phyloP scores from a whole-genome alignment of 1,140 invertebrate genomes.

The Chironomus tepperi region DNA sequence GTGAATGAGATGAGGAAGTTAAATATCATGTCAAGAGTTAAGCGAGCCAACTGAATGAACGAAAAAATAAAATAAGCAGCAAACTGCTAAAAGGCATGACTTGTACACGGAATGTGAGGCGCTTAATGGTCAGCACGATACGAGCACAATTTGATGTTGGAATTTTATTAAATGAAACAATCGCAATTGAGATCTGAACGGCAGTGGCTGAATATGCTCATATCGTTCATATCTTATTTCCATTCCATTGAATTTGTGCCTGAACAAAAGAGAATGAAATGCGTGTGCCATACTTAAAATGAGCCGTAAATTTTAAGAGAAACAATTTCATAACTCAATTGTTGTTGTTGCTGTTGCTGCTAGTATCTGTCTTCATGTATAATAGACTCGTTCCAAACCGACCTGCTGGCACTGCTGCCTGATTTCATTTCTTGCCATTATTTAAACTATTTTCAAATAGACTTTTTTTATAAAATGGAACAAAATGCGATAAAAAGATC shows the following conservation, averaged over 20 bases:
- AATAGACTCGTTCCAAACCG: too few species aligned
- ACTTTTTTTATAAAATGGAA: too few species aligned
- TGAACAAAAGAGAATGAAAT: constrained; percentile 1
- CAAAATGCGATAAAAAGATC: too few species aligned
- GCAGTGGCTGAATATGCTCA: background rate
- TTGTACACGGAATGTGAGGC: background rate
- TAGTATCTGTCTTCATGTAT: too few species aligned
- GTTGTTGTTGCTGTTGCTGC: too few species aligned
- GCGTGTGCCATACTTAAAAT: background rate
- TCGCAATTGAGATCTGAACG: background rate
- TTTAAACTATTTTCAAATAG: too few species aligned
- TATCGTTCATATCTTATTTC: background rate
- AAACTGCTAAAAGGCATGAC: background rate
- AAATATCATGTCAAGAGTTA: constrained; percentile 13
- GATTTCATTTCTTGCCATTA: too few species aligned
- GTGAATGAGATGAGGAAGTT: constrained; percentile 12
- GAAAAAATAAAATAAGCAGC: too few species aligned
- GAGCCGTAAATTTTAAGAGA: too few species aligned
- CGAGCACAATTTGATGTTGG: background rate
- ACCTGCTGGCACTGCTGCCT: too few species aligned
- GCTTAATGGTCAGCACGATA: constrained; percentile 11
- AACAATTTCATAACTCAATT: too few species aligned
- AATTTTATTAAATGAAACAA: constrained; percentile 15
- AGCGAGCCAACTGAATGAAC: background rate
- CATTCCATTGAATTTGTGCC: background rate